Percentiles rank a stretch among this genome's conserved stretches.
These are phyloP conservation scores for Porites evermanni DNA, from an alignment of 92 coral and sea anemone species.

Conservation along the genomic window DNA sequence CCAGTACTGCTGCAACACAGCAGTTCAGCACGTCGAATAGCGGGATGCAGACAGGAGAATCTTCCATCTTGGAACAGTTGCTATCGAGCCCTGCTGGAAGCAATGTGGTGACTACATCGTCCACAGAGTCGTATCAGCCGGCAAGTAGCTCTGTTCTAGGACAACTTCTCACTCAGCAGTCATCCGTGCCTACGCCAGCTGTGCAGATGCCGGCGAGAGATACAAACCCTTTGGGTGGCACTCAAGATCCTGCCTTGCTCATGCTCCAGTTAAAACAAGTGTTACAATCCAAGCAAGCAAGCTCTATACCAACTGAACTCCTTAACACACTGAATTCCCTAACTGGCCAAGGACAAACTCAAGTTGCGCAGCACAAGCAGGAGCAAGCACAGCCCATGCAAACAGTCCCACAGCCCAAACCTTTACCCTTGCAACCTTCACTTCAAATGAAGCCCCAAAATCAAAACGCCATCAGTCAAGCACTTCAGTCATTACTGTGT, in stretches of 20 bases:
- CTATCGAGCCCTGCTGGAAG: constrained; percentile 34
- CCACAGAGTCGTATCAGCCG: constrained; percentile 59
- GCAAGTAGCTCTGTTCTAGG: constrained; percentile 49
- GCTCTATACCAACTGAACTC: constrained; percentile 31
- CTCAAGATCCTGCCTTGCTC: constrained; percentile 45
- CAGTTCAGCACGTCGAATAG: constrained; percentile 30
- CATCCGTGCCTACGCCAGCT: constrained; percentile 23
- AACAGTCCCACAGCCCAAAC: constrained; percentile 16
- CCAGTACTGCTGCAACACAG: constrained; percentile 35
- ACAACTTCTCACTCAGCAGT: constrained; percentile 48
- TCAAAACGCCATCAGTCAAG: constrained; percentile 49
- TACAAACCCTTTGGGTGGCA: constrained; percentile 12
- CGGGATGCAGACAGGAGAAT: constrained; percentile 42
- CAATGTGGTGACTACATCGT: constrained; percentile 27
- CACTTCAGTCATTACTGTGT: constrained; percentile 31
- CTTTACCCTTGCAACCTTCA: constrained; percentile 24
- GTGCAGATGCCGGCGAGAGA: constrained; percentile 19
- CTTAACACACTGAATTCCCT: constrained; percentile 32
- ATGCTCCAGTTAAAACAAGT: constrained; percentile 42
- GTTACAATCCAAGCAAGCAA: constrained; percentile 35
- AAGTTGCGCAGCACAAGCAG: constrained; percentile 32
- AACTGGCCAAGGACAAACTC: constrained; percentile 10
- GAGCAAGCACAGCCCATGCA: constrained; percentile 29
- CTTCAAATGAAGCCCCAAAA: constrained; percentile 48
- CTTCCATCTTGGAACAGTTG: constrained; percentile 48